Base-by-base conservation (phyloP, 1,140 invertebrate genomes). In the Pogonomyrmex barbatus region DNA sequence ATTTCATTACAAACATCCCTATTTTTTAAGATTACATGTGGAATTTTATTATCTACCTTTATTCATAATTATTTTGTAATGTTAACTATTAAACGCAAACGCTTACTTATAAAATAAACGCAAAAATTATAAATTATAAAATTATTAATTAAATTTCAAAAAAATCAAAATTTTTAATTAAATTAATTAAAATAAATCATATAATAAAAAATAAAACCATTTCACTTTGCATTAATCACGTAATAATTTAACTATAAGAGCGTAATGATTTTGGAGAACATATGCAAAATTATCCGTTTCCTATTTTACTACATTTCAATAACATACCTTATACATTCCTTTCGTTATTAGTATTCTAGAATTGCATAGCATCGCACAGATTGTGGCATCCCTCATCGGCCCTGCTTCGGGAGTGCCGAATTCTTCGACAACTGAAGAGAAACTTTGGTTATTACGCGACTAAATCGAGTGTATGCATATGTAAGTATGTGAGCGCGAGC, bases 381-480 rank as follows among this genome's bases (percentile, higher is more conserved):
- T 82, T 56, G 17, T 56, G 39, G 45, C 17, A 47, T 42, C 9
- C 24, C 36, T 30, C 10, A 56, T 78, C 36, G 14, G 12, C 2
- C 14, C 9, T 45, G 63, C 47, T 81, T 54, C 36, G 36, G 30
- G 5, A 52, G 0, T 39, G 14, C 65, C 50, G 39, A 81, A 81
- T 82, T 82, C 78, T 71, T 82, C 52, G 50, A 39, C 9, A 70
- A 56, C 36, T 24, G 9, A n/a, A 4, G 33, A 52, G 52, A 82
- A 82, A 82, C 65, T 82, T 82, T 70, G 39, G 14, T 82, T 82
- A 82, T 82, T 82, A 82, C 60, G 62, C 62, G 77, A 65, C 9
- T 58, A 81, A 81, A 81, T 70, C 47, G 24, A 33, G 63, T 10
- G 24, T 52, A 10, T 56, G 17, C 8, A 2, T 56, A n/a, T 56